phyloP scores from a whole-genome alignment of 2,113 vertebrate genomes.

The Callospermophilus lateralis region DNA sequence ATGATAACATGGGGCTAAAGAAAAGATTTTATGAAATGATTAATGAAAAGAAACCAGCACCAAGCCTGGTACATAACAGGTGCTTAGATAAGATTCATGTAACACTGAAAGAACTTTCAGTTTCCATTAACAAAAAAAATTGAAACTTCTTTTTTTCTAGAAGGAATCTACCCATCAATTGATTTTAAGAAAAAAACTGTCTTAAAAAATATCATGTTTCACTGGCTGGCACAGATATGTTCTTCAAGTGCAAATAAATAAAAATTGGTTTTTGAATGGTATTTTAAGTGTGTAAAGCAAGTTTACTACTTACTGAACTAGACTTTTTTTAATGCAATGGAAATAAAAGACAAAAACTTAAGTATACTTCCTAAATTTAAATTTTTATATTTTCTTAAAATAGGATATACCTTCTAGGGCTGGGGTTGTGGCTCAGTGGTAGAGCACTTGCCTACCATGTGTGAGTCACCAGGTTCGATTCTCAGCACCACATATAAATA shows the following conservation, averaged over 20 bases:
- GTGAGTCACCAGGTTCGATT: too few relatives aligned
- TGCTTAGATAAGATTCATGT: neutral
- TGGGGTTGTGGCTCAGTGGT: too few relatives aligned
- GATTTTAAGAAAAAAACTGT: neutral
- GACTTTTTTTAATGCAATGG: conserved; percentile 1
- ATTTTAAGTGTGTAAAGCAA: conserved; percentile 29
- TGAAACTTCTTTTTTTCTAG: neutral
- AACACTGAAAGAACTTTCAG: conserved; percentile 19
- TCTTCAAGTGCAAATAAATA: conserved; percentile 4
- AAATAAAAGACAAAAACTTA: conserved; percentile 38
- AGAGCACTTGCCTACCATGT: too few relatives aligned
- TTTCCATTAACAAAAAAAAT: neutral
- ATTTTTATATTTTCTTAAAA: conserved; percentile 49
- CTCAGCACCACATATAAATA: too few relatives aligned
- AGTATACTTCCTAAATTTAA: conserved; percentile 41
- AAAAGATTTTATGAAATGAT: neutral
- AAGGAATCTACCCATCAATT: neutral
- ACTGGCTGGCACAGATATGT: conserved; percentile 11
- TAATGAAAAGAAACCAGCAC: conserved; percentile 6
- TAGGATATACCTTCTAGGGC: neutral
- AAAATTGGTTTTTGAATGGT: conserved; percentile 25
- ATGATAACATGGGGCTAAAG: neutral
- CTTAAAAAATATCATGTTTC: conserved; percentile 38
- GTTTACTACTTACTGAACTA: conserved; percentile 32
- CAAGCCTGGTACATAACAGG: neutral